A percentile compares a stretch with the other conserved stretches of the same genome.
Conservation (phyloP, 1,140 invertebrate genomes). For the Muscidifurax raptorellus region DNA sequence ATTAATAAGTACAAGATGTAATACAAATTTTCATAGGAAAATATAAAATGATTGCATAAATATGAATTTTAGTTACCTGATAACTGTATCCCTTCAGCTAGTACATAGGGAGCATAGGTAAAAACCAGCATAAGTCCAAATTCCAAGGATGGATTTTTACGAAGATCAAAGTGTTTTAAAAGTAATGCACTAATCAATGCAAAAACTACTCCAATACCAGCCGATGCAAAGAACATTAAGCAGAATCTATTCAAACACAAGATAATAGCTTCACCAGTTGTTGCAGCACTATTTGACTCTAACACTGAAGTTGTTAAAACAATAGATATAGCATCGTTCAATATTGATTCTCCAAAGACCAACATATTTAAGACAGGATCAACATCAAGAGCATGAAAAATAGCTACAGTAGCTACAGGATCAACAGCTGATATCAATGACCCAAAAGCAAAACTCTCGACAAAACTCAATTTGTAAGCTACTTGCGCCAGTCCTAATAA, state of each 20-base stretch:
- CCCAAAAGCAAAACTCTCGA: conserved; percentile 99
- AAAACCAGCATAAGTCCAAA: conserved; percentile 99
- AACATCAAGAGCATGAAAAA: conserved; percentile 97
- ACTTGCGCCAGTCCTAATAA: conserved; percentile 91
- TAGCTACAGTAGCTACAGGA: conserved; percentile 98
- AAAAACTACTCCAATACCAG: conserved; percentile 96
- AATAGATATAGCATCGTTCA: conserved; percentile 99
- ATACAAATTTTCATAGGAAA: background rate
- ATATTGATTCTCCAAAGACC: conserved; percentile 98
- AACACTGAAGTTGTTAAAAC: conserved; percentile 94
- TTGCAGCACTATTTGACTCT: conserved; percentile 83
- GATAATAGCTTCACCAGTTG: conserved; percentile 89
- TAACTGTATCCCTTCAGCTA: conserved; percentile 97
- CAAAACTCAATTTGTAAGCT: conserved; percentile 93
- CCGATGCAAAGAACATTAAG: conserved; percentile 98
- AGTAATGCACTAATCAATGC: conserved; percentile 95
- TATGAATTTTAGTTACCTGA: conserved; percentile 81
- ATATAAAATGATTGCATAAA: background rate
- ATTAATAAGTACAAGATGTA: conserved; percentile 15
- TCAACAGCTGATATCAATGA: conserved; percentile 99
- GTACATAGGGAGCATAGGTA: conserved; percentile 97
- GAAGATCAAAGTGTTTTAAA: conserved; percentile 96
- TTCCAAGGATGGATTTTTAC: conserved; percentile 98
- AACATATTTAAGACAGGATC: conserved; percentile 98
- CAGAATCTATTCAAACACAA: conserved; percentile 94